These are phyloP conservation scores for Polypterus senegalus DNA, from an alignment of 2,113 vertebrate species.

Conservation along the genomic window DNA sequence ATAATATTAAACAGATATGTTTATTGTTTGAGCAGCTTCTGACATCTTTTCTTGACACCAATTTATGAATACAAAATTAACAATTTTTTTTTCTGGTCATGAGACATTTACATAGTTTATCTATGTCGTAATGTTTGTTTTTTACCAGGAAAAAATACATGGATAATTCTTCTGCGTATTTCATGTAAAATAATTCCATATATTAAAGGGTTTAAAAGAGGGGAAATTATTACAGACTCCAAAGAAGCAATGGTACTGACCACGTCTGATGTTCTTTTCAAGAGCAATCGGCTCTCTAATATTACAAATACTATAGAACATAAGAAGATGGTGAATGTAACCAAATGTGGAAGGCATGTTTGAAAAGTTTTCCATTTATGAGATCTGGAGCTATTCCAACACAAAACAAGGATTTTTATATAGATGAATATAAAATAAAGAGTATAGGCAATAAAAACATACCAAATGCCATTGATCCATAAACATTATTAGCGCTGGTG, in stretches of 20 bases:
- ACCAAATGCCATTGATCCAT: constrained; percentile 15
- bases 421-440: constrained; percentile 25
- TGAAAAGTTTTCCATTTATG: background rate
- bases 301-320: background rate
- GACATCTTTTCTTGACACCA: no score
- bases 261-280: background rate
- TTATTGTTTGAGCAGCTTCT: no score
- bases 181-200: background rate
- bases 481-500: background rate
- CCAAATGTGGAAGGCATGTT: constrained; percentile 1
- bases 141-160: no score
- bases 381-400: background rate
- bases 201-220: background rate
- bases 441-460: constrained; percentile 17
- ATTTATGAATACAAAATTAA: no score
- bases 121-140: no score
- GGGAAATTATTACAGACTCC: background rate
- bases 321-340: background rate
- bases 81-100: no score
- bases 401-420: background rate
- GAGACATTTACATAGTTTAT: no score
- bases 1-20: no score
- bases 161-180: background rate
- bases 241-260: background rate
- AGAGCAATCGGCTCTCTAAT: background rate